Percentiles rank a stretch among this genome's conserved stretches.
phyloP scores from a whole-genome alignment of 1,140 invertebrate genomes.

The Nebria ingens region DNA sequence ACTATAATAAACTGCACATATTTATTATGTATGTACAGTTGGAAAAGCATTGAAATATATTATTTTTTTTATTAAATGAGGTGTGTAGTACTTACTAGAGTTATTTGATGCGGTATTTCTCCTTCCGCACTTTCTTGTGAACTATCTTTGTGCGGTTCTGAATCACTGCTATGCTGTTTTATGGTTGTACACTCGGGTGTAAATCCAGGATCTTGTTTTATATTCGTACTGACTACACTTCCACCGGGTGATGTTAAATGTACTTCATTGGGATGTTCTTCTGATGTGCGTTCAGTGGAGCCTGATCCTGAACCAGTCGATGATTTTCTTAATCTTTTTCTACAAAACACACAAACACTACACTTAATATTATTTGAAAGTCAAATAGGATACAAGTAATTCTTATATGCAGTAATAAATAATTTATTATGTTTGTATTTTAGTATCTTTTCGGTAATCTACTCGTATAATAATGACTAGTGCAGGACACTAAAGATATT shows the following conservation, averaged over 20 bases:
- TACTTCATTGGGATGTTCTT: conserved; percentile 42
- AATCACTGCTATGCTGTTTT: conserved; percentile 28
- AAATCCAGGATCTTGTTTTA: conserved; percentile 39
- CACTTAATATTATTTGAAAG: too few species aligned
- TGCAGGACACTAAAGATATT: too few species aligned
- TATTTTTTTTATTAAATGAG: too few species aligned
- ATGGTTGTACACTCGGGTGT: conserved; percentile 17
- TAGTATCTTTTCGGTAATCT: too few species aligned
- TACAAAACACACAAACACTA: conserved; percentile 28
- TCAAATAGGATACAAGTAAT: too few species aligned
- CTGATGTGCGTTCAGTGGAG: conserved; percentile 40
- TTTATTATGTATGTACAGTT: too few species aligned
- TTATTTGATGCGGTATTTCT: conserved; percentile 27
- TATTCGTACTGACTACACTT: conserved; percentile 35
- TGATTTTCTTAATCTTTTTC: conserved; percentile 59
- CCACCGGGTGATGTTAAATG: conserved; percentile 29
- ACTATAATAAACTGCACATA: too few species aligned
- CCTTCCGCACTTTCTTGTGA: conserved; percentile 29
- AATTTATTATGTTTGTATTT: too few species aligned
- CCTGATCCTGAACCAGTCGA: conserved; percentile 54
- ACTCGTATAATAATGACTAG: too few species aligned
- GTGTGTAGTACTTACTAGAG: conserved; percentile 23
- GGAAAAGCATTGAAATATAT: too few species aligned
- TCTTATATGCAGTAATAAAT: too few species aligned
- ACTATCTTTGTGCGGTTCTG: conserved; percentile 25